Percentiles rank a stretch among this genome's conserved stretches.
phyloP scores from a whole-genome alignment of 1,140 invertebrate species.

The Euborellia annulipes region DNA sequence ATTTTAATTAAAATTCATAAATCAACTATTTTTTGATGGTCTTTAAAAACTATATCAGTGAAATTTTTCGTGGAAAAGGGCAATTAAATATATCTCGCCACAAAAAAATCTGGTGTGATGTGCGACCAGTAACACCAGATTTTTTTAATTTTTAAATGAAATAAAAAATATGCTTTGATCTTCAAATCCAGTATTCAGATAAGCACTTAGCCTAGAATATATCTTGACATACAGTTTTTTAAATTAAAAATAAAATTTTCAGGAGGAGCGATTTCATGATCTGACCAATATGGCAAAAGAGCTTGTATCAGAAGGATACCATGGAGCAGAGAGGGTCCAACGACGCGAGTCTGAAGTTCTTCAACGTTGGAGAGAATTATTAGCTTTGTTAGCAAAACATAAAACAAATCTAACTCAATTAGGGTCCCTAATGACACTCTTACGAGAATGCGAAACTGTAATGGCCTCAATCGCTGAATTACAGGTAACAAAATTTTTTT shows the following conservation, averaged over 20 bases:
- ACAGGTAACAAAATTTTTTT: slow-evolving; percentile 31
- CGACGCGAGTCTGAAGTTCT: slow-evolving; percentile 74
- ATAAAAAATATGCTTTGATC: too few relatives aligned
- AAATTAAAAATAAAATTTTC: slow-evolving; percentile 23
- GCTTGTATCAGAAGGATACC: slow-evolving; percentile 80
- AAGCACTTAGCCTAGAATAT: too few relatives aligned
- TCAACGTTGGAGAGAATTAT: slow-evolving; percentile 69
- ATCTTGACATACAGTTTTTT: not conserved
- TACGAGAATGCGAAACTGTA: slow-evolving; percentile 86
- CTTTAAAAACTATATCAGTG: too few relatives aligned
- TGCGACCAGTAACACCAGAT: too few relatives aligned
- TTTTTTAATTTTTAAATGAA: too few relatives aligned
- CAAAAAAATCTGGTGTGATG: too few relatives aligned
- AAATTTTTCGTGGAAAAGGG: too few relatives aligned
- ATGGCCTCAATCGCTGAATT: slow-evolving; percentile 65
- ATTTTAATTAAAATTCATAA: too few relatives aligned
- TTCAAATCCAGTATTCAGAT: too few relatives aligned
- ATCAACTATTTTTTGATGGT: too few relatives aligned
- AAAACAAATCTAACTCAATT: slow-evolving; percentile 60
- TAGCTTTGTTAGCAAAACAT: slow-evolving; percentile 74
- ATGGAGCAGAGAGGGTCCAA: slow-evolving; percentile 69
- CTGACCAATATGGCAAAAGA: slow-evolving; percentile 83
- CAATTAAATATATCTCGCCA: too few relatives aligned
- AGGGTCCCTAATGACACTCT: slow-evolving; percentile 63
- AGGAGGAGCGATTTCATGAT: slow-evolving; percentile 88